Conservation (phyloP, 2,113 vertebrate species). For the Hippocampus mohnikei region DNA sequence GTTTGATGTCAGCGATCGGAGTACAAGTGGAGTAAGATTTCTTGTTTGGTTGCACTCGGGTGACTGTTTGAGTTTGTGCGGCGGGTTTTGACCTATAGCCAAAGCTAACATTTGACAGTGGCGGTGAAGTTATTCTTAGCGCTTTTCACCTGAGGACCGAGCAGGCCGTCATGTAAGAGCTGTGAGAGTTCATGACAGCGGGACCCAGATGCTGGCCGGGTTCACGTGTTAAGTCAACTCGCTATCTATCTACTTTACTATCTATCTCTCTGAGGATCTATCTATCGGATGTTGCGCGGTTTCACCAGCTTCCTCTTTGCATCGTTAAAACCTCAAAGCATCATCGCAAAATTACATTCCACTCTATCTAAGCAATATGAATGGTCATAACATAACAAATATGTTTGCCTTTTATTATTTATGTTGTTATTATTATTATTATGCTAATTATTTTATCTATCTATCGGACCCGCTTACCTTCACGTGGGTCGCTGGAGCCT, state of each 20-base stretch:
- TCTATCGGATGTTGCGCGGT: neutral
- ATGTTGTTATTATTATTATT: no score
- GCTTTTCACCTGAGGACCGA: slow-evolving; percentile 15
- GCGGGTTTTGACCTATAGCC: slow-evolving; percentile 40
- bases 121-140: slow-evolving; percentile 35
- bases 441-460: no score
- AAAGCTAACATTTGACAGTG: slow-evolving; percentile 39
- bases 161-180: slow-evolving; percentile 2
- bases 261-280: no score
- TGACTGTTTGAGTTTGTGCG: slow-evolving; percentile 9
- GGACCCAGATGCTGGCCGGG: neutral
- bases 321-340: neutral
- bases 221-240: neutral
- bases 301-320: neutral
- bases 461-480: no score
- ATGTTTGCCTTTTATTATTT: no score
- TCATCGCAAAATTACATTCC: neutral
- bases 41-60: slow-evolving; percentile 10
- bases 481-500: no score
- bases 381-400: no score
- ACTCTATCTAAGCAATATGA: no score
- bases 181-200: neutral
- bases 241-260: no score
- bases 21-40: neutral
- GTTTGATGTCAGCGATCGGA: neutral